A percentile compares a stretch with the other conserved stretches of the same genome.
These are phyloP conservation scores for Micropoecilia bifurca DNA, from an alignment of 2,797 vertebrate species.

Conservation along the genomic window DNA sequence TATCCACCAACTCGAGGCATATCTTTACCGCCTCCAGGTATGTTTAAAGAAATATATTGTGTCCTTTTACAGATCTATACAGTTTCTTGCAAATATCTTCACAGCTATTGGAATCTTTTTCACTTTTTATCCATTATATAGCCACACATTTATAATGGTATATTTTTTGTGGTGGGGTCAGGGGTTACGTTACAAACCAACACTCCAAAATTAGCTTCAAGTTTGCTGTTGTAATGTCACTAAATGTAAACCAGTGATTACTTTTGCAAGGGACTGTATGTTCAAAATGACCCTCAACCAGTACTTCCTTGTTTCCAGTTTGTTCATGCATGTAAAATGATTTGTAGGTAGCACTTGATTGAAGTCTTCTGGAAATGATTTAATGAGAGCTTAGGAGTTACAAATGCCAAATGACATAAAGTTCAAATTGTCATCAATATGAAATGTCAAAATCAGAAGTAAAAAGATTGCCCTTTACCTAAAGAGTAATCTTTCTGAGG, in stretches of 20 bases:
- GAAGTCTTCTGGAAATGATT: slow-evolving; percentile 3
- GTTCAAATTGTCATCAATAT: slow-evolving; percentile 1
- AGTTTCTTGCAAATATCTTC: background rate
- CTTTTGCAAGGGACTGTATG: background rate
- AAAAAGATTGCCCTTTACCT: slow-evolving; percentile 10
- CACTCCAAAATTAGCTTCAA: background rate
- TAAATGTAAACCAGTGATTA: background rate
- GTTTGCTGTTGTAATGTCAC: background rate
- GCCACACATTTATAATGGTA: background rate
- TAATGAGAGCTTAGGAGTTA: slow-evolving; percentile 6
- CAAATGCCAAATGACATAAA: slow-evolving; percentile 2
- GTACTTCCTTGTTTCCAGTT: background rate
- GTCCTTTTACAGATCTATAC: background rate
- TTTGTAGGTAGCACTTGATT: background rate
- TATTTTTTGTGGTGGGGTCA: background rate
- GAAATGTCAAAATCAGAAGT: background rate
- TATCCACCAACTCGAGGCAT: slow-evolving; percentile 94
- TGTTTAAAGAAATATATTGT: background rate
- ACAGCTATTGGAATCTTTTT: background rate
- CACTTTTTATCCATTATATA: background rate
- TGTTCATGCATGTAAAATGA: background rate
- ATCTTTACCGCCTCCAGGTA: slow-evolving; percentile 99
- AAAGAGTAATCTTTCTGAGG: background rate
- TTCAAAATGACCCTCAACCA: slow-evolving; percentile 5
- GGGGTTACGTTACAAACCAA: background rate